phyloP scores from a whole-genome alignment of 2,113 vertebrate genomes.

The Odontophorus gujanensis region DNA sequence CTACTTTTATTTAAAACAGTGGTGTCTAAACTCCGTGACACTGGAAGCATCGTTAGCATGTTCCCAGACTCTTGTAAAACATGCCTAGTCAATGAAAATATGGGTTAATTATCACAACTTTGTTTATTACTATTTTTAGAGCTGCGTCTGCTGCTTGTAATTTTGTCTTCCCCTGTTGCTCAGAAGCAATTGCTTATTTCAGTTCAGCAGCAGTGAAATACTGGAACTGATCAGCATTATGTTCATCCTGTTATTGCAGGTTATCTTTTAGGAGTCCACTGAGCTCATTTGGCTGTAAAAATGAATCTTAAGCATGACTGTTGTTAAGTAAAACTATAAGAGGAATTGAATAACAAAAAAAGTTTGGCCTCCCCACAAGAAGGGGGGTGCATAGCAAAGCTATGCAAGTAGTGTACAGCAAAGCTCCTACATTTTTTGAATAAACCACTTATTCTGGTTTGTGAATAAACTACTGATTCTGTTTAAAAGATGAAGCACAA shows the following conservation, averaged over 20 bases:
- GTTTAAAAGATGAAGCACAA: neutral
- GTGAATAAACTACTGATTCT: neutral
- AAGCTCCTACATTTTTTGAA: neutral
- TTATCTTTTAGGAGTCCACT: neutral
- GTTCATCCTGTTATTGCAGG: neutral
- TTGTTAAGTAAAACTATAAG: neutral
- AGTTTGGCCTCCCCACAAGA: neutral
- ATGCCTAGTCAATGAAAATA: neutral
- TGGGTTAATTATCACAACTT: neutral
- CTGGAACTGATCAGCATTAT: neutral
- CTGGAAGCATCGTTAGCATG: neutral
- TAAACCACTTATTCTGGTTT: neutral
- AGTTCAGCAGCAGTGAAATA: neutral
- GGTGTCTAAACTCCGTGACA: neutral
- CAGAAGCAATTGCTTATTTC: neutral
- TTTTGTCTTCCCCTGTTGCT: neutral
- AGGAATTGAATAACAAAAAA: neutral
- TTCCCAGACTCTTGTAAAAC: neutral
- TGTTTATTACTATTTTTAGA: neutral
- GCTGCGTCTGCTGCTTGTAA: neutral
- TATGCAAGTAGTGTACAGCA: neutral
- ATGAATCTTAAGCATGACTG: neutral
- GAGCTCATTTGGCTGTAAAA: neutral
- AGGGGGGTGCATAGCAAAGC: neutral
- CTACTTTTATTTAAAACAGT: neutral